A percentile compares a stretch with the other conserved stretches of the same genome.
Evolutionary conservation across 1,140 invertebrate genomes (phyloP).

Genomic region (Caenorhabditis brenneri): DNA sequence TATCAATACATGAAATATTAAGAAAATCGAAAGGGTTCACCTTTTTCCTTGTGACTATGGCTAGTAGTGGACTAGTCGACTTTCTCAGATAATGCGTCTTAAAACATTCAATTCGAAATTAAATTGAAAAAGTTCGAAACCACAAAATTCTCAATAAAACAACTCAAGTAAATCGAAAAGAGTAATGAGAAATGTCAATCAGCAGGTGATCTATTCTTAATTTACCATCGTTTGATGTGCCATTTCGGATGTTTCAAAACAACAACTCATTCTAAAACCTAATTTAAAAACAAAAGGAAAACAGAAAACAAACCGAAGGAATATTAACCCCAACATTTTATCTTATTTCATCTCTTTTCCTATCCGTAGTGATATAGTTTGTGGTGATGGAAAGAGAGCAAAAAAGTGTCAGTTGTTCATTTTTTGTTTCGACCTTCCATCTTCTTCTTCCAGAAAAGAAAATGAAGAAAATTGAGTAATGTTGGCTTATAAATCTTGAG

Average conservation of each 20-base stretch:
- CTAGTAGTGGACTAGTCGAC: too few species aligned
- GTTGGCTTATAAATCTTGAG: too few species aligned
- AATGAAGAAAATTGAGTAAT: not conserved
- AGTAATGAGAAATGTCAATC: slow-evolving; percentile 34
- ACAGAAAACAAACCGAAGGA: not conserved
- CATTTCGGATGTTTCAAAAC: too few species aligned
- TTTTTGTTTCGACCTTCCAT: not conserved
- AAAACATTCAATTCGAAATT: too few species aligned
- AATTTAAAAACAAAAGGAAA: too few species aligned
- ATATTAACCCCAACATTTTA: not conserved
- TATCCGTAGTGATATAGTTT: not conserved
- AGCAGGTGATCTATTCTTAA: slow-evolving; percentile 10
- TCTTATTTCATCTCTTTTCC: not conserved
- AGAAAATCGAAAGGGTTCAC: too few species aligned
- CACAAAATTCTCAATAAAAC: too few species aligned
- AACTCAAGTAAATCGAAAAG: not conserved
- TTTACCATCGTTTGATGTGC: not conserved
- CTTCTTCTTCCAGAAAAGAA: slow-evolving; percentile 11
- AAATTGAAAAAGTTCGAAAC: not conserved
- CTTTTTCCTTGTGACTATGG: too few species aligned
- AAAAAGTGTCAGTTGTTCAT: slow-evolving; percentile 2
- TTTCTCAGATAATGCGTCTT: too few species aligned
- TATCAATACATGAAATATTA: too few species aligned
- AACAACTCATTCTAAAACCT: too few species aligned
- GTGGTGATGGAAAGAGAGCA: not conserved